Base-by-base conservation (phyloP, 2,113 vertebrate genomes). In the Platycercus adscitus region DNA sequence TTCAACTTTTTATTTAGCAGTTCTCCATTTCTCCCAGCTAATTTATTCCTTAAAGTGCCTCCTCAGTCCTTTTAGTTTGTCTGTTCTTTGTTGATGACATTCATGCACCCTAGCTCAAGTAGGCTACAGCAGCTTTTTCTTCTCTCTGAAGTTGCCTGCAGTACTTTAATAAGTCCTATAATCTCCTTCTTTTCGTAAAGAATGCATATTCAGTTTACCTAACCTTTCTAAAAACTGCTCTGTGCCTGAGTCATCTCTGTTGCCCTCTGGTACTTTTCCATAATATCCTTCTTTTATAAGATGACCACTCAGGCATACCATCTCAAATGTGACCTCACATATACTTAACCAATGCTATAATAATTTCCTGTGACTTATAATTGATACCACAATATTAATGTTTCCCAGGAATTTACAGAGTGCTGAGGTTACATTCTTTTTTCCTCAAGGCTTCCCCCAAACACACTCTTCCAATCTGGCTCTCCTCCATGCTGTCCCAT, bases 281-380 rank as follows among this genome's bases (percentile, higher is more conserved):
- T 83, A 92, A 91, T 94, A 95, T 86, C 46, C 70, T 96, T 96
- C 95, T 91, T 95, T 95, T 88, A 69, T 91, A 91, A 93, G 86
- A 77, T 91, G 94, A 93, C 88, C 97, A 96, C 95, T 96, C 95
- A 46, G 72, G 28, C 88, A 94, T 61, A 78, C 50, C 81, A 70
- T 93, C 96, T 83, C 81, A 96, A 70, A 85, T 91, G 82, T 96
- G 94, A 89, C 61, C 88, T 97, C 92, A 65, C 44, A 66, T 95
- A 72, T 95, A 78, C 81, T 98, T 97, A 97, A 93, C 80, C 73
- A 95, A 64, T 71, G 58, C 81, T 87, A 39, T 93, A 96, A 96
- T 94, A 96, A 97, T 97, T 98, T 98, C 97, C 96, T 96, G 96
- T 93, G 95, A 94, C 96, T 98, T 97, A 96, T 61, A 95, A 85